phyloP scores from a whole-genome alignment of 2,797 vertebrate species.

The Melanotaenia parkinsoni region DNA sequence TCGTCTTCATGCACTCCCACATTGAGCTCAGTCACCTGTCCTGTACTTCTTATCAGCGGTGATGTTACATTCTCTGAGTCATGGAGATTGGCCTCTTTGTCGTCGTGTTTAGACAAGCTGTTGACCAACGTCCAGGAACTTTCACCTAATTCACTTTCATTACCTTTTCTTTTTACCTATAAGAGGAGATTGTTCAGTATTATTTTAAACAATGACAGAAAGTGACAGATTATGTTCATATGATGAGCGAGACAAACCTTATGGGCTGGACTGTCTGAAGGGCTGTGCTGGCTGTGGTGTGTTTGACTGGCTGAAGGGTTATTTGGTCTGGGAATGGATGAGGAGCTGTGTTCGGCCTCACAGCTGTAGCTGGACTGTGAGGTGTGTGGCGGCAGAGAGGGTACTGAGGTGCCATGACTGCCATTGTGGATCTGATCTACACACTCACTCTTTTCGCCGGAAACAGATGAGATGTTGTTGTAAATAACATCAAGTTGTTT shows the following conservation, averaged over 20 bases:
- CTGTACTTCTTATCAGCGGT: conserved; percentile 35
- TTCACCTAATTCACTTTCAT: conserved; percentile 28
- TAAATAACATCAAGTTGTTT: conserved; percentile 87
- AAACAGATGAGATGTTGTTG: conserved; percentile 52
- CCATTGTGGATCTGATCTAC: not conserved
- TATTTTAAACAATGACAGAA: not conserved
- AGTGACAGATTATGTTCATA: not conserved
- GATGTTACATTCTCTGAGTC: conserved; percentile 9
- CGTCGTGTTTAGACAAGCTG: conserved; percentile 56
- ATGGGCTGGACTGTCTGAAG: conserved; percentile 34
- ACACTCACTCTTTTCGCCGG: conserved; percentile 1
- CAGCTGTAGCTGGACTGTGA: conserved; percentile 23
- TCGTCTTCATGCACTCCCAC: conserved; percentile 33
- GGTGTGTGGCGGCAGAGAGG: conserved; percentile 29
- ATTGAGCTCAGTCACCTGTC: conserved; percentile 24
- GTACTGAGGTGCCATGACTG: not conserved
- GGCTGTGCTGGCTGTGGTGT: not conserved
- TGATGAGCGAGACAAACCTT: conserved; percentile 48
- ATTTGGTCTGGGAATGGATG: conserved; percentile 7
- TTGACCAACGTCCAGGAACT: conserved; percentile 44
- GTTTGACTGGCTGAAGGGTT: conserved; percentile 12
- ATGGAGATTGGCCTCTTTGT: conserved; percentile 10
- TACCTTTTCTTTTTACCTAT: conserved; percentile 57
- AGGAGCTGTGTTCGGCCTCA: conserved; percentile 14
- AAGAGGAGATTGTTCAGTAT: not conserved